phyloP scores from a whole-genome alignment of 2,888 invertebrate species.

The Thalpophila matura region DNA sequence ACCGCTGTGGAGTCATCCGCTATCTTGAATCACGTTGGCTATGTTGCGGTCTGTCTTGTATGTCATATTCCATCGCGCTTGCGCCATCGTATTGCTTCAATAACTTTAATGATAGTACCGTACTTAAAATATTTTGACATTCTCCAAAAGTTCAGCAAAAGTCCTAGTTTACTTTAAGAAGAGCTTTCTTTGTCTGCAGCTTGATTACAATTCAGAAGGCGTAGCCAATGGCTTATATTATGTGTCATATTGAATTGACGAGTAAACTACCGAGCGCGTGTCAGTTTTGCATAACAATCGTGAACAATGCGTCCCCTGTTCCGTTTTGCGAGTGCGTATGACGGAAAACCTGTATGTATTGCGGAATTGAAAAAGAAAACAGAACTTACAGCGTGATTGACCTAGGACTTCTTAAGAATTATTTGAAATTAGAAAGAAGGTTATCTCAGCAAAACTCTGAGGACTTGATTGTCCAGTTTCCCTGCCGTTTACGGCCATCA shows the following conservation, averaged over 20 bases:
- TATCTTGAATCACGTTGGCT: conserved; percentile 79
- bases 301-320: conserved; percentile 71
- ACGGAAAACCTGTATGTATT: conserved; percentile 61
- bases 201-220: conserved; percentile 67
- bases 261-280: conserved; percentile 75
- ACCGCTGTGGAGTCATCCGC: conserved; percentile 82
- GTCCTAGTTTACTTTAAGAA: conserved; percentile 26
- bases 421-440: conserved; percentile 25
- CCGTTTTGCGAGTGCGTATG: conserved; percentile 65
- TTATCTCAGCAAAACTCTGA: conserved; percentile 20
- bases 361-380: conserved; percentile 53
- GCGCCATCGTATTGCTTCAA: conserved; percentile 33
- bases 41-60: conserved; percentile 68
- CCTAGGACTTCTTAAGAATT: conserved; percentile 1
- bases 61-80: conserved; percentile 63
- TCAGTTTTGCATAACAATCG: conserved; percentile 80
- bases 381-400: background rate
- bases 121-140: conserved; percentile 46
- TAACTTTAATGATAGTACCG: conserved; percentile 29
- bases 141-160: conserved; percentile 29
- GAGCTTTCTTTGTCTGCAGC: conserved; percentile 60
- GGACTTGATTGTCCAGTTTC: conserved; percentile 52
- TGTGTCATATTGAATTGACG: conserved; percentile 76
- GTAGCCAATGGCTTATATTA: conserved; percentile 70
- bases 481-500: conserved; percentile 53